Conservation (phyloP, 2,888 invertebrate genomes). For the Drosophila cracens region DNA sequence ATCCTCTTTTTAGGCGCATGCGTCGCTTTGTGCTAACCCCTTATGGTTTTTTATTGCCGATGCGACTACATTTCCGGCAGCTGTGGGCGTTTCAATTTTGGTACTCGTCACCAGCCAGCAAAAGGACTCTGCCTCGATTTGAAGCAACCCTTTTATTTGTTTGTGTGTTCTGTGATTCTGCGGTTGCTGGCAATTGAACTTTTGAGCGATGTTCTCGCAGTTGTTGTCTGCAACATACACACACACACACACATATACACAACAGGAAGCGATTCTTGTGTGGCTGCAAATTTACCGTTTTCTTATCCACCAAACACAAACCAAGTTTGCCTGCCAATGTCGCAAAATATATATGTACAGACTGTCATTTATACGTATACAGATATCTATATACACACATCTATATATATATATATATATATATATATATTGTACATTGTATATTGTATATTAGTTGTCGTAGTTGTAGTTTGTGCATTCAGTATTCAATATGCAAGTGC, state of each 20-base stretch:
- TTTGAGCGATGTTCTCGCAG: constrained; percentile 51
- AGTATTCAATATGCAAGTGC: constrained; percentile 63
- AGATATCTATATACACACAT: neutral
- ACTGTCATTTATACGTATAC: constrained; percentile 46
- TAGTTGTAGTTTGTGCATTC: constrained; percentile 36
- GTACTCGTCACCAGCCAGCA: constrained; percentile 51
- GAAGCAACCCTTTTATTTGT: neutral
- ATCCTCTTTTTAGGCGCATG: constrained; percentile 58
- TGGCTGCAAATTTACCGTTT: constrained; percentile 77
- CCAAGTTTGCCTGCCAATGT: constrained; percentile 22
- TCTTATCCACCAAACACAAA: constrained; percentile 60
- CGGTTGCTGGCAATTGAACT: constrained; percentile 55
- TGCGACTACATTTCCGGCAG: constrained; percentile 73
- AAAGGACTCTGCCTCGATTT: constrained; percentile 23
- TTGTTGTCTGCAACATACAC: constrained; percentile 42
- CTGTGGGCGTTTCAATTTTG: constrained; percentile 77
- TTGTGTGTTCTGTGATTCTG: constrained; percentile 45
- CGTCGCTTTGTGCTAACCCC: constrained; percentile 53
- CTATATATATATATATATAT: constrained; percentile 21
- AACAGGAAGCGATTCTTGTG: constrained; percentile 49
- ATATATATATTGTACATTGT: constrained; percentile 5
- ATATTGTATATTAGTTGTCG: constrained; percentile 27
- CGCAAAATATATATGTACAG: constrained; percentile 54
- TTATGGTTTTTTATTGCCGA: constrained; percentile 11
- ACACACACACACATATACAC: neutral